Evolutionary conservation across 2,888 invertebrate species (phyloP).

Genomic region (Xylota sylvarum): DNA sequence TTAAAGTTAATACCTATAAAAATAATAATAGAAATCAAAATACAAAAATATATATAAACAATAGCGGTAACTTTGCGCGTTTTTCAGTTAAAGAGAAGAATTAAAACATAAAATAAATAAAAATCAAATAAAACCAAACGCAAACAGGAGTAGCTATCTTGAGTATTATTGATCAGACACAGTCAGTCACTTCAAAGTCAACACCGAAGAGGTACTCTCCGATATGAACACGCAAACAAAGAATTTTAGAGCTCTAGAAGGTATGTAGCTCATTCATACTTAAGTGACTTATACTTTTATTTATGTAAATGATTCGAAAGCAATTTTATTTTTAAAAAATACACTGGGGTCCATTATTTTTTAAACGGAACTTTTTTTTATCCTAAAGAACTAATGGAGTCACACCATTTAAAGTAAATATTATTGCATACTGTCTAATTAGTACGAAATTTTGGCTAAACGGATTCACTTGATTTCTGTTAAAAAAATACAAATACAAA

Average conservation of each 20-base stretch:
- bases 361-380: not conserved
- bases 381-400: too few species aligned
- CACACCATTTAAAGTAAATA: too few species aligned
- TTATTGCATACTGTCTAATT: too few species aligned
- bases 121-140: not conserved
- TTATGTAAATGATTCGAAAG: too few species aligned
- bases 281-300: not conserved
- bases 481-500: too few species aligned
- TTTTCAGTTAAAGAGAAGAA: slow-evolving; percentile 46
- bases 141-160: slow-evolving; percentile 25
- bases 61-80: slow-evolving; percentile 31
- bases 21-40: slow-evolving; percentile 43
- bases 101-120: not conserved
- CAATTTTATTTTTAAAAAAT: too few species aligned
- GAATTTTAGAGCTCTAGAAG: slow-evolving; percentile 84
- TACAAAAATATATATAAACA: not conserved
- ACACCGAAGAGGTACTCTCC: slow-evolving; percentile 53
- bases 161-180: slow-evolving; percentile 84
- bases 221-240: slow-evolving; percentile 85
- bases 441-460: too few species aligned
- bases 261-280: slow-evolving; percentile 78
- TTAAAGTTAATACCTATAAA: slow-evolving; percentile 24
- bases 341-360: too few species aligned
- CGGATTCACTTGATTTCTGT: too few species aligned
- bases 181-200: slow-evolving; percentile 76